Base-by-base conservation (phyloP, 2,797 vertebrate genomes). In the Typhlichthys subterraneus region DNA sequence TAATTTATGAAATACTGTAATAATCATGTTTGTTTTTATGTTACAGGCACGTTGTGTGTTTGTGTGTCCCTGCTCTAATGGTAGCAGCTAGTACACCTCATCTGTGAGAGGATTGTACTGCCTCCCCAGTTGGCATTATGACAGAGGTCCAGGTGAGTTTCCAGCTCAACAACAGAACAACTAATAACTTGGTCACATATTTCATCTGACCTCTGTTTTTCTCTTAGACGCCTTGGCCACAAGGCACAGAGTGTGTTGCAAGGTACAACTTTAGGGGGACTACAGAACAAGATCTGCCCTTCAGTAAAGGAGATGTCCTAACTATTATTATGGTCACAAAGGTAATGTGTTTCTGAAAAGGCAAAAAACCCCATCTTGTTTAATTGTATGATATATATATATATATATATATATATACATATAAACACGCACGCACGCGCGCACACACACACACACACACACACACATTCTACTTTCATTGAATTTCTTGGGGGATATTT, bases 161-260 rank as follows among this genome's bases (percentile, higher is more conserved):
- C 12, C 51, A 12, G 7, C 9, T 17, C 10, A 55, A 5, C 2
- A 33, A 19, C 47, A 47, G 3, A 42, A 53, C 17, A 12, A 58
- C 49, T 56, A 61, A 5, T 48, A 3, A 54, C 19, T 12, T 53
- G 4, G 17, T 29, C 8, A 54, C 15, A n/a, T 59, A 4, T 52
- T 65, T 51, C 6, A 7, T 48, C 31, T 45, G 2, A 14, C 61
- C 1, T 53, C 1, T 7, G 45, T 15, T 42, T n/a, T 42, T 57
- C 53, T 57, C 29, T 0, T 42, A 94, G 96, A 91, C 82, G 69
- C 88, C 81, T 38, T 99, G 98, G 97, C 94, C 95, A 0, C 94
- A 94, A 3, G 97, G 96, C 92, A 97, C 97, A 23, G 96, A 98
- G 89, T 99, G 97, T 81, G 95, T 99, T 70, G 96, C 97, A 85